These are phyloP conservation scores for Halyomorpha halys DNA, from an alignment of 1,140 invertebrate genomes.

Conservation along the genomic window DNA sequence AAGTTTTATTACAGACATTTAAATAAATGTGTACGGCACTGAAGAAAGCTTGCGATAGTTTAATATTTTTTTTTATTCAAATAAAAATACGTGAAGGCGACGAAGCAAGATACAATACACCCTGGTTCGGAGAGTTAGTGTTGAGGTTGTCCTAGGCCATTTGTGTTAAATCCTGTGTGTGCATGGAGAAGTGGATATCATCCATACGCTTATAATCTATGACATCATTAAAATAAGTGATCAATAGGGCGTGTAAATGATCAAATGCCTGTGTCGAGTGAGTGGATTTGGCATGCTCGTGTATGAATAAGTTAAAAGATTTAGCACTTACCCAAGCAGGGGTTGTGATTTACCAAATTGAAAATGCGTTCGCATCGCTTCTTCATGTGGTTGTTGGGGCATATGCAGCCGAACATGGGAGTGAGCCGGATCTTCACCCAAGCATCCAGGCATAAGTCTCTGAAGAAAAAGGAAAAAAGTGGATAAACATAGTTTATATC, in stretches of 20 bases:
- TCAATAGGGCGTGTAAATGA: neutral
- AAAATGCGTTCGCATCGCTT: constrained; percentile 76
- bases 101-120: too few relatives aligned
- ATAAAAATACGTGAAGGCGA: too few relatives aligned
- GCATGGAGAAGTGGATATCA: too few relatives aligned
- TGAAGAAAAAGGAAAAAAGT: constrained; percentile 41
- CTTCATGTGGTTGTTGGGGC: constrained; percentile 77
- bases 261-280: neutral
- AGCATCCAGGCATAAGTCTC: constrained; percentile 68
- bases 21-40: too few relatives aligned
- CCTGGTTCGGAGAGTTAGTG: too few relatives aligned
- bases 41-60: too few relatives aligned
- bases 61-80: too few relatives aligned
- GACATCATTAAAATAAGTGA: neutral
- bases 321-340: constrained; percentile 63
- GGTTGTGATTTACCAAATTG: constrained; percentile 76
- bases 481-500: too few relatives aligned
- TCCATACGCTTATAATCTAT: too few relatives aligned
- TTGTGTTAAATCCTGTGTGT: too few relatives aligned
- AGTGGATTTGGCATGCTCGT: constrained; percentile 9
- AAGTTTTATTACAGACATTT: too few relatives aligned
- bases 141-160: too few relatives aligned
- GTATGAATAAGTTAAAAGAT: constrained; percentile 6
- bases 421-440: constrained; percentile 72
- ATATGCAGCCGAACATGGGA: constrained; percentile 82